Percentiles rank a stretch among this genome's conserved stretches.
Evolutionary conservation across 2,113 vertebrate species (phyloP).

Genomic region (Rattus rattus): DNA sequence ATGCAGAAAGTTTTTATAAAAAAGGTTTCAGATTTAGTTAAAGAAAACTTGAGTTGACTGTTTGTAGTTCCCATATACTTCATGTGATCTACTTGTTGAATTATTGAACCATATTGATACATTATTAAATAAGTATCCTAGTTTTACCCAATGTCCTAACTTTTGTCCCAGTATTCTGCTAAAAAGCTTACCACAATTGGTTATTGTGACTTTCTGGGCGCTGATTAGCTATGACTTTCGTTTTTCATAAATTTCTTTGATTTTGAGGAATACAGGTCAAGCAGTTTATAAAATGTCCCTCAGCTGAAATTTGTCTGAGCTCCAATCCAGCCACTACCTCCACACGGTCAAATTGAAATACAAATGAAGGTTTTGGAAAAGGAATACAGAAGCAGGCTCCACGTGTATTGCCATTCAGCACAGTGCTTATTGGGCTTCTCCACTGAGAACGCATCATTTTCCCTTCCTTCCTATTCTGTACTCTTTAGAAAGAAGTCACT

Average conservation of each 20-base stretch:
- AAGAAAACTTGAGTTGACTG: background rate
- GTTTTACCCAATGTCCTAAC: background rate
- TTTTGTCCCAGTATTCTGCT: background rate
- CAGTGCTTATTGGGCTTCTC: background rate
- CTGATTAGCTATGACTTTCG: background rate
- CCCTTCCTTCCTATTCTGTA: background rate
- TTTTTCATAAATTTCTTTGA: background rate
- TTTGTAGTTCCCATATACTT: background rate
- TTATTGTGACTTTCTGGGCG: background rate
- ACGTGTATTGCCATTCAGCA: background rate
- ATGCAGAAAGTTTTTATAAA: background rate
- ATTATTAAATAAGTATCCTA: slow-evolving; percentile 8
- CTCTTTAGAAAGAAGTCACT: background rate
- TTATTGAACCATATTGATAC: background rate
- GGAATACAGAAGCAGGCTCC: background rate
- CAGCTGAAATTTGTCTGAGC: background rate
- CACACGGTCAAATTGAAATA: background rate
- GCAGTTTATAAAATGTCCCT: background rate
- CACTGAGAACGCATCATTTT: background rate
- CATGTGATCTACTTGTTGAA: background rate
- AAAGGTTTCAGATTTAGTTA: slow-evolving; percentile 14
- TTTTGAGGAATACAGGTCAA: background rate
- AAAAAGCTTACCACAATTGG: background rate
- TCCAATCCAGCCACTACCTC: background rate
- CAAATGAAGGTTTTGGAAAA: background rate